Percentiles rank a stretch among this genome's conserved stretches.
Conservation (phyloP, 2,113 vertebrate species). For the Daubentonia madagascariensis region DNA sequence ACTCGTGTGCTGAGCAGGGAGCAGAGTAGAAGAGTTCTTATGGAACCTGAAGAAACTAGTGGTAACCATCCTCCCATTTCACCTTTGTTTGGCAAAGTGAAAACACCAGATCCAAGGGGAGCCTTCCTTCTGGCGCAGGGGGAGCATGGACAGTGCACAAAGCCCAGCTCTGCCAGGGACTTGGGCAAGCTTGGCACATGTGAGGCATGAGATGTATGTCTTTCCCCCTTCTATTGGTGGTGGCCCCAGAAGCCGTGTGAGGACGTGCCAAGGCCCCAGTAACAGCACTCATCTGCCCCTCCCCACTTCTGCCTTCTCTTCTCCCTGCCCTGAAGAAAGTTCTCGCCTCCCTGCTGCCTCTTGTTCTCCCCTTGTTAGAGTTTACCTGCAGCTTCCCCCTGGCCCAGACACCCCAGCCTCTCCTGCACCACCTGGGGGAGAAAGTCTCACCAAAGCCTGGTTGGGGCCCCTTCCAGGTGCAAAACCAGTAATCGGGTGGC, state of each 20-base stretch:
- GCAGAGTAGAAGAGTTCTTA: background rate
- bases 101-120: too few species aligned
- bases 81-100: background rate
- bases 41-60: background rate
- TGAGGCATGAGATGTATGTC: background rate
- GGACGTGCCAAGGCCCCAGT: background rate
- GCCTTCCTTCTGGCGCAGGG: background rate
- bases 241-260: background rate
- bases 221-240: background rate
- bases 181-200: background rate
- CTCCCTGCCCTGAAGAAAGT: background rate
- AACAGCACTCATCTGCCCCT: background rate
- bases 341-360: background rate
- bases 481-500: background rate
- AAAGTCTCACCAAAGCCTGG: background rate
- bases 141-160: background rate
- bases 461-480: slow-evolving; percentile 34
- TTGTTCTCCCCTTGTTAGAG: background rate
- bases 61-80: background rate
- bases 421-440: background rate
- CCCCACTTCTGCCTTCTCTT: background rate
- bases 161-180: background rate
- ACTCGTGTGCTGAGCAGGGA: background rate
- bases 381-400: background rate
- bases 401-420: background rate